Base-by-base conservation (phyloP, 2,113 vertebrate species). In the Gobio gobio region DNA sequence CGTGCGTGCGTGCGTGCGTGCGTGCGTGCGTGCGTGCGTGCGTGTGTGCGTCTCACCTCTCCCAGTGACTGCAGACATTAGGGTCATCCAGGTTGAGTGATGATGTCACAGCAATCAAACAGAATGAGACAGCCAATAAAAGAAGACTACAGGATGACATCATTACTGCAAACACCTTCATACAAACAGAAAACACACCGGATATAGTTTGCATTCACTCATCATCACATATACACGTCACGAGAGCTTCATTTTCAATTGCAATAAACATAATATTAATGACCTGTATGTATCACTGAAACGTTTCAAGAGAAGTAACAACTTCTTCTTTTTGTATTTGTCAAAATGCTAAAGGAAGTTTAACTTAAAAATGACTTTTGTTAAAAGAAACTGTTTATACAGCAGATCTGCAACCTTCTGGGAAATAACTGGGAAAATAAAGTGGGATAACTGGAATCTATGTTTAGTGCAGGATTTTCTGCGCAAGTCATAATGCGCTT, bases 51-150 rank as follows among this genome's bases (percentile, higher is more conserved):
- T 18, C 88, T 94, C 93, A 99, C 98, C 98, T 99, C 92, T 99
- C 98, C 98, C 98, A 99, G 93, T 99, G 97, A 91, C 98, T 99
- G 92, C 98, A 99, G 86, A 99, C 98, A n/a, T 99, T 99, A 63
- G 98, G 98, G 86, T 99, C 98, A 80, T 99, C 97, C 82, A 98
- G 94, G 93, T 97, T 98, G 87, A 99, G 93, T 40, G 95, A 92
- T 24, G 93, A 94, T 29, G 94, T 66, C 82, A 89, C 88, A 54
- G 83, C 92, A 66, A 94, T 89, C 91, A 97, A 95, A 36, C 93
- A 93, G 89, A 91, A 94, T 22, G 93, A 87, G 49, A 96, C 78
- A 61, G 95, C 90, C 86, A 95, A 70, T 14, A 93, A 84, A 74
- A 96, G 86, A 10, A 85, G 86, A 84, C 92, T 86, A 88, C 82